Evolutionary conservation across 92 coral and sea anemone species (phyloP).

Genomic region (Umimayanthus kanabou): DNA sequence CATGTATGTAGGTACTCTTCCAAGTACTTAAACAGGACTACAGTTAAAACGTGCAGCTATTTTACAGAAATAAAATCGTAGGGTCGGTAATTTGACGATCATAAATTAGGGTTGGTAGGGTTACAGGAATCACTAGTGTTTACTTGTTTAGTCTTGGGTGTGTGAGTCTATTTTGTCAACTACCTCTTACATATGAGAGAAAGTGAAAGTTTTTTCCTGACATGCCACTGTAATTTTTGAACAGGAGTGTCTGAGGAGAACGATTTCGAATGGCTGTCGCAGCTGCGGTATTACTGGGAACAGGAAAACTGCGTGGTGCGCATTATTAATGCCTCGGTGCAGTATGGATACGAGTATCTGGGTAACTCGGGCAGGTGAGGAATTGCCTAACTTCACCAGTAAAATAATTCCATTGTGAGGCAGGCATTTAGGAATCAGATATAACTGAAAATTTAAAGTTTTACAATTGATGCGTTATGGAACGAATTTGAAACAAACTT

Average conservation of each 20-base stretch:
- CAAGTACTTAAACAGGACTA: no score
- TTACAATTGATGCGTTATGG: neutral
- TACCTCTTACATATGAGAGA: neutral
- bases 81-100: no score
- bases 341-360: conserved; percentile 97
- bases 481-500: neutral
- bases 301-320: conserved; percentile 89
- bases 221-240: neutral
- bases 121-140: no score
- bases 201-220: neutral
- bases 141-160: no score
- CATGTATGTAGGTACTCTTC: no score
- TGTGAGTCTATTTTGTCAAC: neutral
- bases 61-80: no score
- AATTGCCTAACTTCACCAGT: neutral
- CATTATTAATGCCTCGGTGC: conserved; percentile 94
- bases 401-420: neutral
- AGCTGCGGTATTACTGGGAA: conserved; percentile 99
- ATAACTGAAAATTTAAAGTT: neutral
- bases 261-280: conserved; percentile 98
- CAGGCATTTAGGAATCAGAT: neutral
- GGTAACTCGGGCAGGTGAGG: conserved; percentile 99
- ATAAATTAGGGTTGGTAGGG: no score
- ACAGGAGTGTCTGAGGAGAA: conserved; percentile 95
- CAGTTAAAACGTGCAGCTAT: no score